phyloP scores from a whole-genome alignment of 2,888 invertebrate genomes.

The Cantharis rustica region DNA sequence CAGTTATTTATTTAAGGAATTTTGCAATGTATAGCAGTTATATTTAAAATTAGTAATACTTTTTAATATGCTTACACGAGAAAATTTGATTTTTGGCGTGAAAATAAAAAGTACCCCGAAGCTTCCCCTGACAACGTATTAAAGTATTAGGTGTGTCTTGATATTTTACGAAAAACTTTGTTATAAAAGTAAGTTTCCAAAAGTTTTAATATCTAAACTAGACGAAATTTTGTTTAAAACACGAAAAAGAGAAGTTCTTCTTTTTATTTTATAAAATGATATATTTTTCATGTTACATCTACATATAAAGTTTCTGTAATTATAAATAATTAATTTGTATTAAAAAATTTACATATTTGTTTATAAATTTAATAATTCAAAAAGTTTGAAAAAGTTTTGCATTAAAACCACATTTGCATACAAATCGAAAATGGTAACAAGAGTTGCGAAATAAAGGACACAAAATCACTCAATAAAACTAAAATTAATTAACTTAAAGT shows the following conservation, averaged over 20 bases:
- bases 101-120: background rate
- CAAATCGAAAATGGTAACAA: background rate
- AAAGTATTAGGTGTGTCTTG: background rate
- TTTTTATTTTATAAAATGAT: background rate
- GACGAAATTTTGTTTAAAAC: background rate
- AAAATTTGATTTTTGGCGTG: background rate
- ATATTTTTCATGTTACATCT: background rate
- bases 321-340: background rate
- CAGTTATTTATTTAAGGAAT: background rate
- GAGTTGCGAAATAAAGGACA: background rate
- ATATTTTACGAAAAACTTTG: background rate
- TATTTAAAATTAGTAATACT: background rate
- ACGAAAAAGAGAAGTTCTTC: background rate
- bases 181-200: background rate
- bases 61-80: too few relatives aligned
- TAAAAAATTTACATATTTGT: background rate
- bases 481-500: background rate
- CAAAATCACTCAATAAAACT: background rate
- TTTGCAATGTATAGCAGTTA: background rate
- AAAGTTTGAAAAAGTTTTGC: background rate
- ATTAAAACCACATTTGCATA: background rate
- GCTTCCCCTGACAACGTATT: background rate
- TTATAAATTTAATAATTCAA: background rate
- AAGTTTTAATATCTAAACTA: background rate
- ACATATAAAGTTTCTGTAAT: background rate